Base-by-base conservation (phyloP, 30 jellyfish, hydroid and myxozoan species). In the Nemopilema nomurai region DNA sequence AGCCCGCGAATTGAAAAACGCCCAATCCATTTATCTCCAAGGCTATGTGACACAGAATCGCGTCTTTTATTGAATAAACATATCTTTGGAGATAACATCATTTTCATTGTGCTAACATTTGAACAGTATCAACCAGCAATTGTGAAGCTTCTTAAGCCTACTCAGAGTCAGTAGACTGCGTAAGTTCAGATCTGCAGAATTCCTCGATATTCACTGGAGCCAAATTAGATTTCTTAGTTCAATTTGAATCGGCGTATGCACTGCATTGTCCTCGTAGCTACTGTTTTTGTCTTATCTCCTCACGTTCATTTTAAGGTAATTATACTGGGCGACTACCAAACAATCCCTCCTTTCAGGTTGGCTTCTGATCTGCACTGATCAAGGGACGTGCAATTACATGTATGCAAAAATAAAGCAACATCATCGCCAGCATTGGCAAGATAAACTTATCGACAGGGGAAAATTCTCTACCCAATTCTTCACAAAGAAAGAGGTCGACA, bases 71-170 rank as follows among this genome's bases (percentile, higher is more conserved):
- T 72, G 68, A 73, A 83, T 83, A 68, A 51, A 64, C 86, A 77
- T 83, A 16, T 25, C 80, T 62, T n/a, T 25, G 49, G 41, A 49
- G 93, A 84, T 84, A 84, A 83, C 86, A 83, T 83, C 92, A n/a
- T 16, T 29, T 79, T 75, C 27, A 67, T 83, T 57, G 80, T 83
- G 49, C 76, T 30, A 77, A 71, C 77, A 49, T 72, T 63, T 82
- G 78, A 69, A 83, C 92, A 70, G 92, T 83, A 83, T 83, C 92
- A 83, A 73, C 92, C 74, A 57, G 62, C 92, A 62, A 71, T 83
- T 83, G 85, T 32, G 31, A 51, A 72, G 80, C 71, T 71, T 67
- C 23, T 83, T 70, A 83, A 83, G 86, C 86, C 80, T 78, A 70
- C 87, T 62, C 82, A 84, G 49, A 74, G 78, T 66, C 93, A 53